Base-by-base conservation (phyloP, 2,888 invertebrate genomes). In the Lasioglossum malachurum region DNA sequence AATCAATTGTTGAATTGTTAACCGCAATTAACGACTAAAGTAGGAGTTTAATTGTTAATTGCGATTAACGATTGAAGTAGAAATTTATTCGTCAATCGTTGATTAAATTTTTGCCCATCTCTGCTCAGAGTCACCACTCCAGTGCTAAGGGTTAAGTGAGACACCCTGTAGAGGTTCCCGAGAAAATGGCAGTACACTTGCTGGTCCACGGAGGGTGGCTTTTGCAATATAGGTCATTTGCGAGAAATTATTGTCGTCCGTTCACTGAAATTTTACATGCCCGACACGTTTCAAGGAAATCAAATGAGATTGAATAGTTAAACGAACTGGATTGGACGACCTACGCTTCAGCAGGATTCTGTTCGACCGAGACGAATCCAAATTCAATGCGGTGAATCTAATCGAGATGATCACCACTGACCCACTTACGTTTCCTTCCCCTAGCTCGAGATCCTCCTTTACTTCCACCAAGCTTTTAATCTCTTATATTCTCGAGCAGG, bases 341-440 rank as follows among this genome's bases (percentile, higher is more conserved):
- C 74, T 78, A 80, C 84, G 88, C 74, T 87, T 83, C 84, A 83
- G 75, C 76, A 79, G 83, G 86, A 76, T 83, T 85, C 80, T 82
- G 74, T 79, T 78, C 78, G 72, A 81, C 76, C 84, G 86, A 83
- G 82, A 87, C 88, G 88, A 90, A 87, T 89, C 85, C 89, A 79
- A 89, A 93, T 83, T 89, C 89, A 90, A 89, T 92, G 88, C 85
- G 77, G 86, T 80, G 90, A 88, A 89, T 91, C 88, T 92, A 93
- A 93, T 91, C 89, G 91, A 87, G 88, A 91, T 90, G 91, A 92
- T 92, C 91, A 87, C 83, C 88, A 86, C 83, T 91, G 92, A 90
- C 88, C 92, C 86, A 89, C 84, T 91, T 90, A 82, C 90, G 83
- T 38, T 75, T 80, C 80, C 71, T 57, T 64, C 4, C 35, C 46